Base-by-base conservation (phyloP, 1,140 invertebrate species). In the Drosophila sulfurigaster region DNA sequence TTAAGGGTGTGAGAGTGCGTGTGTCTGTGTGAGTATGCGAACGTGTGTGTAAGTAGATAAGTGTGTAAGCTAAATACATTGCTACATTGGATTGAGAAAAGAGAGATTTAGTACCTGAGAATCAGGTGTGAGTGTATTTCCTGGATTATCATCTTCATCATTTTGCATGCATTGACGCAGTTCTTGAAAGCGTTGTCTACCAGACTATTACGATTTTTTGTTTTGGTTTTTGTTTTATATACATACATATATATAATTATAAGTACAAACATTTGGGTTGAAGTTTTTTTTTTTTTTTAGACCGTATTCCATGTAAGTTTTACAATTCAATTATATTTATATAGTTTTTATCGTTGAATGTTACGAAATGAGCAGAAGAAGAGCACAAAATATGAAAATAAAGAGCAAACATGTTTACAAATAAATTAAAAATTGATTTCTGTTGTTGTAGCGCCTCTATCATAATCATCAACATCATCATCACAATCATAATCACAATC, bases 101-200 rank as follows among this genome's bases (percentile, higher is more conserved):
- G 52, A 38, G 46, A 49, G 52, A 38, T 80, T 66, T 60, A 73
- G 96, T 16, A 96, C 95, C 91, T 96, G 96, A 93, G 96, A 97
- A 88, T 97, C 96, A 7, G 96, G 95, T 52, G 96, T 96, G 28
- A 96, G 96, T 79, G 94, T 94, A 79, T 95, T 95, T 73, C 94
- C 93, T 76, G 92, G 92, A 91, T 93, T 93, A 77, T 94, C 94
- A 87, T 97, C 96, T 89, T 97, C 96, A 92, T 97, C 96, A 7
- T 95, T 96, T 93, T 97, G 96, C 95, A 97, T 96, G 79, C 95
- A 95, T 87, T 96, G 95, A 13, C 97, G 94, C 48, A 98, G 93
- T 93, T 98, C 97, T 82, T 96, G 95, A 93, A 98, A 96, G 87
- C 95, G 95, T 90, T 94, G 93, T 72, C 96, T 93, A 52, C 94